phyloP scores from a whole-genome alignment of 2,113 vertebrate species.

The Otis tarda region DNA sequence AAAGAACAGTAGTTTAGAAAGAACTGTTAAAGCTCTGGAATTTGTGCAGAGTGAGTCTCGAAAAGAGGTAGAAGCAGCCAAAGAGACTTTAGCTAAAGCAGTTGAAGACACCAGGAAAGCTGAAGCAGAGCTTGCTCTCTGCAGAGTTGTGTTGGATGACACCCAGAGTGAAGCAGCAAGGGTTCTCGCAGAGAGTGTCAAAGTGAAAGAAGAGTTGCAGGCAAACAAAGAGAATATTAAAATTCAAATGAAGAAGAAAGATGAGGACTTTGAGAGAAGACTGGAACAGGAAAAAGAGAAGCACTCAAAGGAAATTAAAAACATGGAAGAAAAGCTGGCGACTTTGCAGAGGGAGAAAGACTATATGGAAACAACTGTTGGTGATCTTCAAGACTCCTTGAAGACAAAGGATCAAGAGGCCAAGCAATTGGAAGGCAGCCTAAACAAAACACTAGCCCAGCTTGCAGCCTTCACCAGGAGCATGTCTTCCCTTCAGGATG shows the following conservation, averaged over 20 bases:
- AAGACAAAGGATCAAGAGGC: slow-evolving; percentile 77
- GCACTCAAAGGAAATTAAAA: slow-evolving; percentile 84
- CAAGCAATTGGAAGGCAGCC: slow-evolving; percentile 80
- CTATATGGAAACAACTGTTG: slow-evolving; percentile 72
- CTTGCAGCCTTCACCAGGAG: slow-evolving; percentile 92
- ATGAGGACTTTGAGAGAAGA: slow-evolving; percentile 83
- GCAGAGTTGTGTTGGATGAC: slow-evolving; percentile 80
- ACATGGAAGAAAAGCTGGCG: slow-evolving; percentile 84
- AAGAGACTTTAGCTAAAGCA: slow-evolving; percentile 67
- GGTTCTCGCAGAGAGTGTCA: slow-evolving; percentile 78
- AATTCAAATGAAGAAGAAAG: slow-evolving; percentile 79
- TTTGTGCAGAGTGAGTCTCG: slow-evolving; percentile 78
- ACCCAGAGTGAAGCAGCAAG: slow-evolving; percentile 81
- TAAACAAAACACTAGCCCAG: slow-evolving; percentile 88
- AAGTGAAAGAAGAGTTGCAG: slow-evolving; percentile 72
- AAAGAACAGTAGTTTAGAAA: slow-evolving; percentile 87
- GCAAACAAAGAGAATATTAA: slow-evolving; percentile 68
- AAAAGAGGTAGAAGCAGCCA: slow-evolving; percentile 77
- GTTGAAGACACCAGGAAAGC: slow-evolving; percentile 73
- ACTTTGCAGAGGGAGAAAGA: slow-evolving; percentile 78
- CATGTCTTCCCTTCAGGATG: slow-evolving; percentile 97
- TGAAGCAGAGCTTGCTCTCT: slow-evolving; percentile 78
- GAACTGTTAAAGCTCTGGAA: slow-evolving; percentile 83
- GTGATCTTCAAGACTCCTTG: slow-evolving; percentile 73
- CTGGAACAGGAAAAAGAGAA: slow-evolving; percentile 83